Conservation (phyloP, 2,797 vertebrate species). For the Macropodus opercularis region DNA sequence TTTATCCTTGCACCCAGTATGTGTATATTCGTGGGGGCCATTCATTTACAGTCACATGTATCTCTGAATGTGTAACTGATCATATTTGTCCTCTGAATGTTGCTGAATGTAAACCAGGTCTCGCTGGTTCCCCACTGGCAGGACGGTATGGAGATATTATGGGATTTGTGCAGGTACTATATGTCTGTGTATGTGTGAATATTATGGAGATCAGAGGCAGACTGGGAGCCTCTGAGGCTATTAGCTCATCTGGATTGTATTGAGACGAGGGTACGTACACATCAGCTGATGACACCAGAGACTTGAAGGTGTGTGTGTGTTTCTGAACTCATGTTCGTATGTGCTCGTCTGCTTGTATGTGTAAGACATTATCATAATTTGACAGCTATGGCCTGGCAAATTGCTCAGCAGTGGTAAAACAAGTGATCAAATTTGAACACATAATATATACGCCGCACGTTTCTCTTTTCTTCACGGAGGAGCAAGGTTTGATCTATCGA, state of each 20-base stretch:
- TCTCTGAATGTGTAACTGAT: constrained; percentile 62
- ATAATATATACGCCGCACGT: constrained; percentile 26
- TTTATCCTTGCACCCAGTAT: constrained; percentile 5
- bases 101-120: constrained; percentile 71
- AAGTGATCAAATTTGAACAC: constrained; percentile 54
- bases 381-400: constrained; percentile 54
- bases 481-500: constrained; percentile 45
- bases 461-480: constrained; percentile 16
- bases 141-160: constrained; percentile 64
- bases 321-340: constrained; percentile 25
- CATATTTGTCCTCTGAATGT: constrained; percentile 70
- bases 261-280: constrained; percentile 76
- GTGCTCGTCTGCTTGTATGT: constrained; percentile 23
- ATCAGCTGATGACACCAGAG: constrained; percentile 80
- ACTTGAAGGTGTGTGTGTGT: constrained; percentile 61
- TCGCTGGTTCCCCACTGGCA: constrained; percentile 64
- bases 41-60: constrained; percentile 7
- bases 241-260: constrained; percentile 80
- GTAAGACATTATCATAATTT: constrained; percentile 57
- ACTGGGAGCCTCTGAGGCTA: constrained; percentile 74
- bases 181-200: constrained; percentile 33
- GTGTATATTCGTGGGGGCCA: constrained; percentile 6
- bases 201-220: constrained; percentile 75
- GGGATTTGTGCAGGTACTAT: constrained; percentile 60
- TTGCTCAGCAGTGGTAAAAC: constrained; percentile 74